Conservation (phyloP, 2,888 invertebrate genomes). For the Drosophila atripex region DNA sequence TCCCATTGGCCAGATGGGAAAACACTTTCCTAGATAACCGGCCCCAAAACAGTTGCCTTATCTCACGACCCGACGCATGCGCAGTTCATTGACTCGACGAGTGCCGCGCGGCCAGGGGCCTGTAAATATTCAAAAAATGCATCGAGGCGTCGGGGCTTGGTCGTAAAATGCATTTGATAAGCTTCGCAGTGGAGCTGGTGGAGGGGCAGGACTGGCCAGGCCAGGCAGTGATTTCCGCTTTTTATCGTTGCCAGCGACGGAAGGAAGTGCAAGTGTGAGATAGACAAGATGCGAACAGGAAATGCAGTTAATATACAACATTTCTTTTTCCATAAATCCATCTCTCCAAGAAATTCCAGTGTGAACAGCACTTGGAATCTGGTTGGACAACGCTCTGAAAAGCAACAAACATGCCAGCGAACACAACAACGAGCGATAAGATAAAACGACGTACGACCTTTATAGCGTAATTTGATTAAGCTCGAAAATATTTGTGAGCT, state of each 20-base stretch:
- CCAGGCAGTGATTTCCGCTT: conserved; percentile 66
- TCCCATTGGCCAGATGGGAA: conserved; percentile 40
- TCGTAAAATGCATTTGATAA: conserved; percentile 72
- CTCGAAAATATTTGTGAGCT: conserved; percentile 73
- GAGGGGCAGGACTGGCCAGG: conserved; percentile 6
- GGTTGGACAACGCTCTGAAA: conserved; percentile 33
- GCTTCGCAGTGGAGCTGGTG: conserved; percentile 38
- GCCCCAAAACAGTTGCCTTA: conserved; percentile 50
- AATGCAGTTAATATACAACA: conserved; percentile 71
- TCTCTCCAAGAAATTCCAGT: conserved; percentile 29
- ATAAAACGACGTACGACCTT: conserved; percentile 77
- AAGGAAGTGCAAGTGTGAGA: conserved; percentile 73
- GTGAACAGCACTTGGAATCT: conserved; percentile 60
- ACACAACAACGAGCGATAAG: conserved; percentile 58
- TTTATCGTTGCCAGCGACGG: conserved; percentile 70
- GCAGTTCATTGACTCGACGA: conserved; percentile 67
- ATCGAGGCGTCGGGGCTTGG: conserved; percentile 17
- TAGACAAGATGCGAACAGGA: conserved; percentile 62
- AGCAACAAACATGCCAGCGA: conserved; percentile 21
- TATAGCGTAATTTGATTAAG: conserved; percentile 80
- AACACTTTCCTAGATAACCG: conserved; percentile 38
- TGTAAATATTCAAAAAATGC: conserved; percentile 58
- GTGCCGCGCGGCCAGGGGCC: not conserved
- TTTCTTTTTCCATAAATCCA: conserved; percentile 57
- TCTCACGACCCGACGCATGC: conserved; percentile 63